These are phyloP conservation scores for Pogonocherus hispidulus DNA, from an alignment of 2,888 invertebrate species.

Conservation along the genomic window DNA sequence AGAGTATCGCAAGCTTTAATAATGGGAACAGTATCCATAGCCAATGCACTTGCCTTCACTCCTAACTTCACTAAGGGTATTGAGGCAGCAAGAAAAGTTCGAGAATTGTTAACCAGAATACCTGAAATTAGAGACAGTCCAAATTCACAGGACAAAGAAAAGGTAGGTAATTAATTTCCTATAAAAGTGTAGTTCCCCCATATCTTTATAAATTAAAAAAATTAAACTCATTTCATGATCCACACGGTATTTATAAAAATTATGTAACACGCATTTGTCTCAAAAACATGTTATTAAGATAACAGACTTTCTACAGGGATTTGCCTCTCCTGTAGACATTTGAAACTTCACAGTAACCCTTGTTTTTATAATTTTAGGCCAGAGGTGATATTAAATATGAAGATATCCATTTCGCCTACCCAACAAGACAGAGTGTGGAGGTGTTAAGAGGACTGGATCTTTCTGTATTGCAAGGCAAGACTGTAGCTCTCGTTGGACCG, in stretches of 20 bases:
- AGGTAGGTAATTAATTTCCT: slow-evolving; percentile 1
- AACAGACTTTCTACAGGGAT: too few relatives aligned
- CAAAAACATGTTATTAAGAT: too few relatives aligned
- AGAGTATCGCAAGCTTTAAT: slow-evolving; percentile 82
- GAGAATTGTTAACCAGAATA: slow-evolving; percentile 74
- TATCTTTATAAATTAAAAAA: too few relatives aligned
- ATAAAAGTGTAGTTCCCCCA: too few relatives aligned
- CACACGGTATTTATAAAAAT: too few relatives aligned
- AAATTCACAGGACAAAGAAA: slow-evolving; percentile 53
- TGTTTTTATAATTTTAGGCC: slow-evolving; percentile 49
- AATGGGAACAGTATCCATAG: slow-evolving; percentile 80
- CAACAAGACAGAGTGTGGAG: slow-evolving; percentile 78
- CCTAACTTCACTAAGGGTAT: slow-evolving; percentile 87
- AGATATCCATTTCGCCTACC: slow-evolving; percentile 82
- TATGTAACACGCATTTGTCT: too few relatives aligned
- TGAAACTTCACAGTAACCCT: not conserved
- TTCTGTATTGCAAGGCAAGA: slow-evolving; percentile 76
- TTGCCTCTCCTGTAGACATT: too few relatives aligned
- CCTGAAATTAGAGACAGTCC: slow-evolving; percentile 72
- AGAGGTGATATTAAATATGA: slow-evolving; percentile 80
- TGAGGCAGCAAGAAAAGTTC: slow-evolving; percentile 78
- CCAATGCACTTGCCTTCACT: slow-evolving; percentile 78
- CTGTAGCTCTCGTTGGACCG: slow-evolving; percentile 82
- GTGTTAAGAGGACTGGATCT: slow-evolving; percentile 79
- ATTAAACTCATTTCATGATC: too few relatives aligned